Percentiles rank a stretch among this genome's conserved stretches.
phyloP scores from a whole-genome alignment of 2,888 invertebrate genomes.

The Leucania comma region DNA sequence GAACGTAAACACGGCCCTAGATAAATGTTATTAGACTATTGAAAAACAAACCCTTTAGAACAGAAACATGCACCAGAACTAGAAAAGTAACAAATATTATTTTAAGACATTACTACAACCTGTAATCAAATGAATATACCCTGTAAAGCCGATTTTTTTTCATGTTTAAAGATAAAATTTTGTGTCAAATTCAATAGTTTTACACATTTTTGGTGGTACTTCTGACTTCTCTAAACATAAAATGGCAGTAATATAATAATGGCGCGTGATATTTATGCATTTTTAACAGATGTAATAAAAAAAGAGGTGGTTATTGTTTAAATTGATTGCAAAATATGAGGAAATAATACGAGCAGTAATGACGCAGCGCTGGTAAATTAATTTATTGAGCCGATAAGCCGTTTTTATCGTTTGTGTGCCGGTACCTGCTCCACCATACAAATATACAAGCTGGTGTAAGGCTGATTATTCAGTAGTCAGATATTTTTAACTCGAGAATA shows the following conservation, averaged over 20 bases:
- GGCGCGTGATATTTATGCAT: not conserved
- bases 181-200: not conserved
- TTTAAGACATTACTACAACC: conserved; percentile 5
- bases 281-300: not conserved
- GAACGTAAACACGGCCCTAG: too few species aligned
- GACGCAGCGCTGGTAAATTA: not conserved
- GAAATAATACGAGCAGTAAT: not conserved
- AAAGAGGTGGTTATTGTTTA: not conserved
- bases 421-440: too few species aligned
- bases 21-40: not conserved
- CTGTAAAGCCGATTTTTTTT: not conserved
- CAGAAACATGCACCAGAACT: not conserved
- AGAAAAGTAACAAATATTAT: conserved; percentile 4
- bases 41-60: not conserved
- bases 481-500: too few species aligned
- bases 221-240: too few species aligned
- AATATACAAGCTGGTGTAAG: not conserved
- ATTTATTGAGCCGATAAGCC: not conserved
- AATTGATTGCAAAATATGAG: not conserved
- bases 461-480: too few species aligned
- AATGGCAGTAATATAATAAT: not conserved
- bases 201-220: not conserved
- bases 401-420: not conserved
- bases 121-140: not conserved
- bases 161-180: not conserved